Evolutionary conservation across 2,888 invertebrate genomes (phyloP).

Genomic region (Erpobdella octoculata): DNA sequence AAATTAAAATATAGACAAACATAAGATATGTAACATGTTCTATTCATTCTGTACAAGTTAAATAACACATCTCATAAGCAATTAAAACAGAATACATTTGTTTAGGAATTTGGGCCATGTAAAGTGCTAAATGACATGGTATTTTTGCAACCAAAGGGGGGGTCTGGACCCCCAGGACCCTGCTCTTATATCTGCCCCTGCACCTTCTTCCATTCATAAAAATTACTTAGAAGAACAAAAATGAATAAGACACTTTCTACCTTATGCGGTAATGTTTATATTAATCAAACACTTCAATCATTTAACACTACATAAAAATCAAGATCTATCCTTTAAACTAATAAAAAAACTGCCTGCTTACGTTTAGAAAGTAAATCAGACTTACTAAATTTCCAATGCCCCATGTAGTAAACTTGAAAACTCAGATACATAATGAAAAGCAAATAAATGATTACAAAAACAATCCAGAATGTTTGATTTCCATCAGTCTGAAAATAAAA

Average conservation of each 20-base stretch:
- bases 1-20: no score
- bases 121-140: no score
- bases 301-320: neutral
- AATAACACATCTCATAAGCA: no score
- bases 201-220: neutral
- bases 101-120: no score
- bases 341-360: no score
- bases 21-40: no score
- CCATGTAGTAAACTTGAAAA: conserved; percentile 54
- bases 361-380: no score
- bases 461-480: conserved; percentile 60
- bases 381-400: conserved; percentile 57
- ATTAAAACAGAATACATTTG: no score
- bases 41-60: no score
- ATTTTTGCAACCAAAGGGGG: no score
- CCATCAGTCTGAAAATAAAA: conserved; percentile 45
- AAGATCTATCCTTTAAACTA: neutral
- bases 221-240: neutral
- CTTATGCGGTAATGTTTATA: neutral
- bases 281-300: neutral
- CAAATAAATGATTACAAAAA: conserved; percentile 66
- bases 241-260: neutral
- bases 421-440: conserved; percentile 60
- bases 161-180: no score
- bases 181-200: no score